Conservation (phyloP, 2,888 invertebrate species). For the Escarpia spicata region DNA sequence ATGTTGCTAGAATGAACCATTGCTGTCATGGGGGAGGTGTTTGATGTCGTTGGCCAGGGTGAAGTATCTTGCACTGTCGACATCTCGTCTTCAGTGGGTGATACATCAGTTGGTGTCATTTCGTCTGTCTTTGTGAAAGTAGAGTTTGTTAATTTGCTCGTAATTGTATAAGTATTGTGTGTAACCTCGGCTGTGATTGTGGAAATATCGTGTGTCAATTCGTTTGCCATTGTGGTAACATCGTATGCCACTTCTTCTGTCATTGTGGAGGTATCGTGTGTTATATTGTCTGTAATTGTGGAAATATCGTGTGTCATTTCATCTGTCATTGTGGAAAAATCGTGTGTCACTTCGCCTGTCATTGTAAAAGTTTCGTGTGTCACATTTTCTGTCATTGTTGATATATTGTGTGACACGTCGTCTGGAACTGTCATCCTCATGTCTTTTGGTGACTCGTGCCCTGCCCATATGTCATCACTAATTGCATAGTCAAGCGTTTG, state of each 20-base stretch:
- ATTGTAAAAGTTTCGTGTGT: neutral
- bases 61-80: neutral
- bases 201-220: neutral
- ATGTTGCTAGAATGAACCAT: neutral
- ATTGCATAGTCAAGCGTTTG: neutral
- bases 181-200: neutral
- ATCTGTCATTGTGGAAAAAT: neutral
- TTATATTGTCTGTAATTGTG: neutral
- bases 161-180: neutral
- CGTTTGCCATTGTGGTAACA: neutral
- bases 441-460: neutral
- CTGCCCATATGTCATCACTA: neutral
- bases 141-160: neutral
- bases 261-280: neutral
- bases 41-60: neutral
- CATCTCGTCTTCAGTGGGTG: neutral
- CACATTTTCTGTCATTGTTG: neutral
- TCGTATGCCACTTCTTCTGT: neutral
- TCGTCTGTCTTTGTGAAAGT: neutral
- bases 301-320: neutral
- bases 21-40: neutral
- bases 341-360: neutral
- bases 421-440: neutral
- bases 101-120: neutral
- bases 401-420: no score